Base-by-base conservation (phyloP, 2,797 vertebrate genomes). In the Peromyscus aztecus region DNA sequence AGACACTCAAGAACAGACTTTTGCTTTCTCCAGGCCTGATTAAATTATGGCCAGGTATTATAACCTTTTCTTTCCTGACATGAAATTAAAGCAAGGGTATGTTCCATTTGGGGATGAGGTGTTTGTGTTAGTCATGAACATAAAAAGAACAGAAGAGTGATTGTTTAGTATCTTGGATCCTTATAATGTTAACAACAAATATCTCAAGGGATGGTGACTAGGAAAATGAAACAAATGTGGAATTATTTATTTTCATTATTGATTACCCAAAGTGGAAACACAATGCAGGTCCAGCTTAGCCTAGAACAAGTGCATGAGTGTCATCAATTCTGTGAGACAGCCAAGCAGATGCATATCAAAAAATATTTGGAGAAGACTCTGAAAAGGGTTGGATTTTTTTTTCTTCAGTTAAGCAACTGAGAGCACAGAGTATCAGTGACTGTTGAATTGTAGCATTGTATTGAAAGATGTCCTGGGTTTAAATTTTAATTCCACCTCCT, bases 241-340 rank as follows among this genome's bases (percentile, higher is more conserved):
- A 92, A 81, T 95, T 34, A 69, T 13, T 88, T 29, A 77, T 8
- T 88, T 87, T 86, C 40, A 69, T 49, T 34, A 27, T 67, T 92
- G n/a, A 29, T 46, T 90, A 43, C 31, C 29, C 17, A 59, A 75
- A 83, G 40, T 24, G n/a, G 11, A 93, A 9, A 9, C 10, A 23
- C 14, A 21, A 24, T 23, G 0, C 55, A 71, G 4, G 21, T 85
- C 10, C n/a, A 81, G 11, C 2, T 17, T 63, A 29, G n/a, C 29
- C 12, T 69, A 6, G 11, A 82, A 12, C 29, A 76, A 29, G 29
- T 12, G 76, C 81, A 46, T 5, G 2, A 92, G n/a, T 12, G 8
- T n/a, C 31, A 84, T 59, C 12, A 7, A 27, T 59, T 14, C 13
- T 31, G 29, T 73, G 12, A 90, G 67, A 49, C 34, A 55, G 8